These are phyloP conservation scores for Drosophila repletoides DNA, from an alignment of 1,140 invertebrate species.

Conservation along the genomic window DNA sequence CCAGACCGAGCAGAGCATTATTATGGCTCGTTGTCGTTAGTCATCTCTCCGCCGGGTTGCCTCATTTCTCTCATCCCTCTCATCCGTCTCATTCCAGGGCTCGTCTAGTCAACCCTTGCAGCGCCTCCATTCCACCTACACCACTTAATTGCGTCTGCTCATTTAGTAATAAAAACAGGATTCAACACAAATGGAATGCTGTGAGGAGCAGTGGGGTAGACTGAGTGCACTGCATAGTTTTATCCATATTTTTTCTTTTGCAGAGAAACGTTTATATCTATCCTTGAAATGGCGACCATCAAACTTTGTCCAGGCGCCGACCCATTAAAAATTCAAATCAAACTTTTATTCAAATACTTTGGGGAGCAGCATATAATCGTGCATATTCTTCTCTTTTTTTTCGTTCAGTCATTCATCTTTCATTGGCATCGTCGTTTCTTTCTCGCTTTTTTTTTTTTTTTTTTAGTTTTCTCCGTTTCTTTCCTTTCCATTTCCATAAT, in stretches of 20 bases:
- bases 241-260: conserved; percentile 8
- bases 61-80: background rate
- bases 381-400: too few species aligned
- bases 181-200: conserved; percentile 20
- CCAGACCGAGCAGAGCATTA: background rate
- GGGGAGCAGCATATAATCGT: background rate
- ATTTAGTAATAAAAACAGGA: conserved; percentile 61
- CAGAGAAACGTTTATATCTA: background rate
- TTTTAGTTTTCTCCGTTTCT: background rate
- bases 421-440: conserved; percentile 15
- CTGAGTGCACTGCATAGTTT: conserved; percentile 18
- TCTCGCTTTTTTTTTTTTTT: background rate
- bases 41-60: conserved; percentile 45
- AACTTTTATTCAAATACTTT: conserved; percentile 56
- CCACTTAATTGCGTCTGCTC: conserved; percentile 65
- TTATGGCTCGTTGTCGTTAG: conserved; percentile 45
- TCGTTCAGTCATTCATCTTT: conserved; percentile 59
- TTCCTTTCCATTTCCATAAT: conserved; percentile 28
- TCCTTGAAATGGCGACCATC: conserved; percentile 7
- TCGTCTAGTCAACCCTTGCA: conserved; percentile 23
- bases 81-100: background rate
- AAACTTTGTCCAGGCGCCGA: background rate
- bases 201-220: background rate
- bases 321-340: conserved; percentile 43
- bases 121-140: conserved; percentile 16